Conservation (phyloP, 2,888 invertebrate genomes). For the Drosophila emarginata region DNA sequence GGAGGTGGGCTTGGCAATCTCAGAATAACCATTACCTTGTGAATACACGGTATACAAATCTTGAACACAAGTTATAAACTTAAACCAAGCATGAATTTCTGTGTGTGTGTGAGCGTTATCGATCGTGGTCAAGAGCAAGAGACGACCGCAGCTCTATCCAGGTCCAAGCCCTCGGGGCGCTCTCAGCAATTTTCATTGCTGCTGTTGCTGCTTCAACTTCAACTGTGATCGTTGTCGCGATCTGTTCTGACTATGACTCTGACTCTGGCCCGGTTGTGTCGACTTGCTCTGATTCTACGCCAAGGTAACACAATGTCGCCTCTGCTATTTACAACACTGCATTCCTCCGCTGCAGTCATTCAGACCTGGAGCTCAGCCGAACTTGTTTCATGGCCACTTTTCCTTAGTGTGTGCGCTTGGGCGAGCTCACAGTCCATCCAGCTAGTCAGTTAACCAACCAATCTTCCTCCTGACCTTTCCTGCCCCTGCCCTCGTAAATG, state of each 20-base stretch:
- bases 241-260: slow-evolving; percentile 49
- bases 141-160: slow-evolving; percentile 60
- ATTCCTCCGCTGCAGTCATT: slow-evolving; percentile 72
- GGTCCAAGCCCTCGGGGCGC: slow-evolving; percentile 78
- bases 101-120: slow-evolving; percentile 57
- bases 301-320: slow-evolving; percentile 57
- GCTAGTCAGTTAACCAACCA: slow-evolving; percentile 34
- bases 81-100: slow-evolving; percentile 38
- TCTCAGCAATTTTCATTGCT: slow-evolving; percentile 79
- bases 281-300: slow-evolving; percentile 66
- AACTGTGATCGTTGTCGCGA: slow-evolving; percentile 69
- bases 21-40: not conserved
- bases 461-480: slow-evolving; percentile 38
- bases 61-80: slow-evolving; percentile 68
- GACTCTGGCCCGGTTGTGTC: slow-evolving; percentile 24
- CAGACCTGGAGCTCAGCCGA: slow-evolving; percentile 53
- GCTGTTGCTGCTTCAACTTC: slow-evolving; percentile 35
- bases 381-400: slow-evolving; percentile 72
- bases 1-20: too few species aligned
- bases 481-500: slow-evolving; percentile 58
- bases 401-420: slow-evolving; percentile 59
- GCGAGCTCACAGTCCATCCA: slow-evolving; percentile 39
- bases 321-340: slow-evolving; percentile 71
- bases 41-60: slow-evolving; percentile 19
- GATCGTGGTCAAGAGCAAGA: slow-evolving; percentile 73